Conservation (phyloP, 2,113 vertebrate species). For the Clarias batrachus region DNA sequence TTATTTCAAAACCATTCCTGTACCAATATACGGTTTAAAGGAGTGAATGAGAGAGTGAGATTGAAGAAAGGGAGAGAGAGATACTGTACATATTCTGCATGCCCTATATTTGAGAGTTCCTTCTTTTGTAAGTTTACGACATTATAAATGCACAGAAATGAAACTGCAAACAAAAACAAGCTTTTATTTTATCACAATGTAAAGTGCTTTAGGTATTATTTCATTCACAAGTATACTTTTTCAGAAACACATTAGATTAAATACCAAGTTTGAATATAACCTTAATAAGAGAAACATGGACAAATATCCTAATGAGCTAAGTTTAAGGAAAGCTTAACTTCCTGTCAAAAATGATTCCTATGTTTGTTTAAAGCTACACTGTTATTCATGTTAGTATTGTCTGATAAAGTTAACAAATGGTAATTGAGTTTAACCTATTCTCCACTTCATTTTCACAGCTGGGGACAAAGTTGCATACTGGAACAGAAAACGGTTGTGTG, state of each 20-base stretch:
- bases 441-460: neutral
- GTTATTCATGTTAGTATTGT: neutral
- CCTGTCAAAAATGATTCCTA: neutral
- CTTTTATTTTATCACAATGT: neutral
- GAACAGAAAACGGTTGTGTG: neutral
- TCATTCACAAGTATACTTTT: neutral
- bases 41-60: neutral
- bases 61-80: neutral
- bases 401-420: neutral
- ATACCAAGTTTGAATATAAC: neutral
- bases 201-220: conserved; percentile 4
- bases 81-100: no score
- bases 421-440: neutral
- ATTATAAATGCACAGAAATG: neutral
- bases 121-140: neutral
- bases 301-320: neutral
- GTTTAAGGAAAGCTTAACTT: neutral
- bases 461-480: neutral
- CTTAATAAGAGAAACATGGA: neutral
- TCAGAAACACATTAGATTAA: neutral
- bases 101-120: neutral
- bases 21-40: neutral
- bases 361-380: neutral
- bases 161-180: neutral
- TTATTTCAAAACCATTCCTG: neutral